Base-by-base conservation (phyloP, 1,140 invertebrate species). In the Psilanteris sp. region DNA sequence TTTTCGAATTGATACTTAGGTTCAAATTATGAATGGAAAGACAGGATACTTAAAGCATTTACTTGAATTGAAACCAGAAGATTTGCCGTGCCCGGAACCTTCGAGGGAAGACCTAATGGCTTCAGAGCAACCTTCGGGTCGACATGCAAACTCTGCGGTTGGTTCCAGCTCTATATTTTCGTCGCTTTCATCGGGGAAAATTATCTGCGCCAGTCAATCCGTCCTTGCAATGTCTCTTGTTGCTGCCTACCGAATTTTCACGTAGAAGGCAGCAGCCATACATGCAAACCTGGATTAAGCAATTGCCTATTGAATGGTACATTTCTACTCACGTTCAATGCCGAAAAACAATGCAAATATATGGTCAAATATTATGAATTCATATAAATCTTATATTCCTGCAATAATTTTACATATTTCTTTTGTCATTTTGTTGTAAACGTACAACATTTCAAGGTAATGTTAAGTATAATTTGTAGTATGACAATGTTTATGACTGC, bases 11-110 rank as follows among this genome's bases (percentile, higher is more conserved):
- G n/a, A n/a, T n/a, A n/a, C n/a, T n/a, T n/a, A 89, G 81, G 18
- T 81, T 10, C 66, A 82, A 20, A 46, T 81, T 20, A 36, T 86
- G 46, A 80, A 84, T 24, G 81, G 83, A 24, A 84, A 83, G 57
- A 20, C 44, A 10, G 79, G 79, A 29, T 83, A 81, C 72, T 22
- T 81, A 13, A 89, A 87, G 50, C 84, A 87, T 14, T 81, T 93
- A 22, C 90, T 92, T 43, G 89, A 92, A 39, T 88, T 94, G 57
- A 92, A 92, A 16, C 85, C 89, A 1, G 91, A 93, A 32, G 85
- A 91, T 31, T 81, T 94, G 44, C 92, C 92, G 0, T 94, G 93
- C 80, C 92, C 92, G 20, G 90, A 92, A 55, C 50, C 81, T 16
- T 78, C 84, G 31, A 80, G 81, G 29, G 85, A 87, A 46, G 87